phyloP scores from a whole-genome alignment of 92 coral and sea anemone species.

The Chrysogorgia sp. region DNA sequence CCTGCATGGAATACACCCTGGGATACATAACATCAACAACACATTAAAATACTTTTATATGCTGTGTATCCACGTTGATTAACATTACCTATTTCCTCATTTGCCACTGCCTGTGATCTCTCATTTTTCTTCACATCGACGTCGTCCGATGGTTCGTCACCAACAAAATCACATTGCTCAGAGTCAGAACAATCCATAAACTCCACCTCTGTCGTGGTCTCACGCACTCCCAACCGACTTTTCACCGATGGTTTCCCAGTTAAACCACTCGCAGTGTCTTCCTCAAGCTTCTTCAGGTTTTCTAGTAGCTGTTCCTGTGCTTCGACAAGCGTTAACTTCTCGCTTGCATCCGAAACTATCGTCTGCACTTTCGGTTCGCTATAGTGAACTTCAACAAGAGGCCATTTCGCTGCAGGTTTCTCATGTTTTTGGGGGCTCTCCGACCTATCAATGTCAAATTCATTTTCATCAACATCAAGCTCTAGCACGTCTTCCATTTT shows the following conservation, averaged over 20 bases:
- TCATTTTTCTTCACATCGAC: background rate
- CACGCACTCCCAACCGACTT: constrained; percentile 16
- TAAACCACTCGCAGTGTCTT: background rate
- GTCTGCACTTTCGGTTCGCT: background rate
- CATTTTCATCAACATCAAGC: constrained; percentile 21
- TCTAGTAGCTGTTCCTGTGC: constrained; percentile 17
- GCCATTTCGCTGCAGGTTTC: background rate
- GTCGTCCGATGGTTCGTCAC: background rate
- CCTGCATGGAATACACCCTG: background rate
- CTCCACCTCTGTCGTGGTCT: background rate
- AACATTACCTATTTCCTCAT: background rate
- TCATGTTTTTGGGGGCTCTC: background rate
- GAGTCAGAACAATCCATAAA: constrained; percentile 18
- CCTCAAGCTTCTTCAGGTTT: constrained; percentile 15
- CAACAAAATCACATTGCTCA: background rate
- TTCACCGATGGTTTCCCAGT: constrained; percentile 5
- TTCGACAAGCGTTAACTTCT: constrained; percentile 1
- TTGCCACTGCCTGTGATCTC: background rate
- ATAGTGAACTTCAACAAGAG: background rate
- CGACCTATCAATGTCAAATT: constrained; percentile 7
- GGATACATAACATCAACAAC: background rate
- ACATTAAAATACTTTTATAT: background rate
- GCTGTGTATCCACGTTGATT: background rate
- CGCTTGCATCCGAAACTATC: background rate
- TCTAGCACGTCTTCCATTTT: constrained; percentile 35